phyloP scores from a whole-genome alignment of 2,113 vertebrate genomes.

The Mystacornis crossleyi region DNA sequence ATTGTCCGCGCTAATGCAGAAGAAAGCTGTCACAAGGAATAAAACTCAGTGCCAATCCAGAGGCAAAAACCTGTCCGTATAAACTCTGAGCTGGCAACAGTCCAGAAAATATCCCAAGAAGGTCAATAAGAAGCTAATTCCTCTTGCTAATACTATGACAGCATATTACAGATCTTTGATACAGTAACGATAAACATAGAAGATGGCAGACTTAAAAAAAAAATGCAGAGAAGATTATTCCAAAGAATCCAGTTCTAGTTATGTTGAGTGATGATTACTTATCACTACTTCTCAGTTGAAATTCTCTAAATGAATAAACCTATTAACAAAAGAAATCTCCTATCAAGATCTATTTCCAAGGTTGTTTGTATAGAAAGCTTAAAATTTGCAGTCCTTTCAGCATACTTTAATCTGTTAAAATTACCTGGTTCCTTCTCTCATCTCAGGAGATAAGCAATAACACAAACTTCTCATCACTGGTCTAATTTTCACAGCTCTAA shows the following conservation, averaged over 20 bases:
- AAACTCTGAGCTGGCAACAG: constrained; percentile 41
- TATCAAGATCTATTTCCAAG: not conserved
- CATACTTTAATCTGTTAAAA: not conserved
- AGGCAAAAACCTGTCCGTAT: not conserved
- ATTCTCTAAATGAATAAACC: not conserved
- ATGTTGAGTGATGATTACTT: not conserved
- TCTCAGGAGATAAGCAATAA: not conserved
- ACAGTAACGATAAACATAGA: not conserved
- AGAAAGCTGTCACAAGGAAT: constrained; percentile 70
- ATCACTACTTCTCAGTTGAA: not conserved
- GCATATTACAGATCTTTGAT: not conserved
- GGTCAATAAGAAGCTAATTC: constrained; percentile 26
- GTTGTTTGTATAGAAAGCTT: not conserved
- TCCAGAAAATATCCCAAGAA: constrained; percentile 14
- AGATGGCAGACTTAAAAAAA: not conserved
- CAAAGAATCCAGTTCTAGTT: not conserved
- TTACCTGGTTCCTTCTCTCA: not conserved
- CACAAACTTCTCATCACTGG: not conserved
- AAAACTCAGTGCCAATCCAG: constrained; percentile 49
- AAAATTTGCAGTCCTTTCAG: not conserved
- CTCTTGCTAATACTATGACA: not conserved
- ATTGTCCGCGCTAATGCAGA: constrained; percentile 55
- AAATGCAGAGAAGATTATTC: not conserved
- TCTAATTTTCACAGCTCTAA: constrained; percentile 22
- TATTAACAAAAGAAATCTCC: not conserved